Evolutionary conservation across 2,888 invertebrate genomes (phyloP).

Genomic region (Himalopsyche tibetana): DNA sequence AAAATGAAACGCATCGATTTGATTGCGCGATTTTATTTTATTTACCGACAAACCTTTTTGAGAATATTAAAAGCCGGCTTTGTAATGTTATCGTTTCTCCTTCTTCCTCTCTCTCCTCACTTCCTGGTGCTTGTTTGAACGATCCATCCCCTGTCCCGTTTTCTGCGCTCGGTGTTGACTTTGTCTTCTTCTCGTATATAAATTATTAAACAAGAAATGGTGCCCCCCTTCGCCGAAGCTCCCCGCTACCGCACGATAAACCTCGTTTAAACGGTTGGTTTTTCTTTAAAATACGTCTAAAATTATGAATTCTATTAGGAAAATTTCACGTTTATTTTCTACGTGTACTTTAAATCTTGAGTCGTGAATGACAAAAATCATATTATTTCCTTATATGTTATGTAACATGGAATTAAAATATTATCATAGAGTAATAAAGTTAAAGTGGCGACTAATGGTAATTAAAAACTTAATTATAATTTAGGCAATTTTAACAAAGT

Average conservation of each 20-base stretch:
- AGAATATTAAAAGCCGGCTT: slow-evolving; percentile 62
- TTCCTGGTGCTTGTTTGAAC: slow-evolving; percentile 13
- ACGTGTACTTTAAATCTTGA: no score
- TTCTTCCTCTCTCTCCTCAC: slow-evolving; percentile 39
- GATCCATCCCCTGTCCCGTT: not conserved
- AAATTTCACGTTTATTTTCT: no score
- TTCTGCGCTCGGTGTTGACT: not conserved
- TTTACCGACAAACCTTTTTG: slow-evolving; percentile 62
- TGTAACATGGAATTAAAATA: no score
- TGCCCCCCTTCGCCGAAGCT: not conserved
- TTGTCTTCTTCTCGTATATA: not conserved
- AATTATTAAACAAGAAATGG: not conserved
- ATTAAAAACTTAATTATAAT: no score
- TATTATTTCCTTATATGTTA: no score
- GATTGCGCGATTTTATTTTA: slow-evolving; percentile 49
- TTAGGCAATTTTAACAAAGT: no score
- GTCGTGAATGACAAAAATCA: no score
- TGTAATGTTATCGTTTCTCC: slow-evolving; percentile 51
- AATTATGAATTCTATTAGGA: no score
- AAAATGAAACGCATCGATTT: not conserved
- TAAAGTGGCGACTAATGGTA: no score
- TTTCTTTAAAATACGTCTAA: not conserved
- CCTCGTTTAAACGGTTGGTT: not conserved
- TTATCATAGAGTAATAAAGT: no score
- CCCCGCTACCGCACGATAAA: not conserved